phyloP scores from a whole-genome alignment of 2,113 vertebrate genomes.

The Chauna torquata region DNA sequence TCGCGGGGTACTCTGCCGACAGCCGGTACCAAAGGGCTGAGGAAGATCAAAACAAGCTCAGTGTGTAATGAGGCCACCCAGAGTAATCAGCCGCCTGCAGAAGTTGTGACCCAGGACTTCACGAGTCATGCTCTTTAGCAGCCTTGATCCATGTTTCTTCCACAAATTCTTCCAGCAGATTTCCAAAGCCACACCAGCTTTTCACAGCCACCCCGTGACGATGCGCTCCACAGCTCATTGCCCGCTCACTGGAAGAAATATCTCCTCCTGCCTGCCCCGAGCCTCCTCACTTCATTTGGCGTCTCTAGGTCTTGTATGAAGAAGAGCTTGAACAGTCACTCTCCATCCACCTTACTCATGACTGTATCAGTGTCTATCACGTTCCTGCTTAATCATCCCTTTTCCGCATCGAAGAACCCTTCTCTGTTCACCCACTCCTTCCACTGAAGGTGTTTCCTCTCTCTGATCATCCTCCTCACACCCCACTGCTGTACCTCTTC shows the following conservation, averaged over 20 bases:
- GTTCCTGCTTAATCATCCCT: not conserved
- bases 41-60: not conserved
- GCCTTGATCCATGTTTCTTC: not conserved
- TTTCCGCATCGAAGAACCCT: not conserved
- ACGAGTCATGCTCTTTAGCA: not conserved
- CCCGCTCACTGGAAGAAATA: not conserved
- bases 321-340: conserved; percentile 6
- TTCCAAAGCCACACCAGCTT: conserved; percentile 12
- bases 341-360: not conserved
- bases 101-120: conserved; percentile 4
- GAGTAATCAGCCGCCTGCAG: conserved; percentile 9
- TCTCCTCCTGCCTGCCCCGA: not conserved
- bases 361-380: not conserved
- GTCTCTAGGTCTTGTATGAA: not conserved
- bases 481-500: not conserved
- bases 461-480: not conserved
- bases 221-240: conserved; percentile 29
- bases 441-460: not conserved
- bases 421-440: not conserved
- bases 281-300: conserved; percentile 39
- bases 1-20: not conserved
- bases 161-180: conserved; percentile 25
- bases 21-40: not conserved
- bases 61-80: not conserved
- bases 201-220: conserved; percentile 31